phyloP scores from a whole-genome alignment of 2,113 vertebrate species.

The Numida meleagris region DNA sequence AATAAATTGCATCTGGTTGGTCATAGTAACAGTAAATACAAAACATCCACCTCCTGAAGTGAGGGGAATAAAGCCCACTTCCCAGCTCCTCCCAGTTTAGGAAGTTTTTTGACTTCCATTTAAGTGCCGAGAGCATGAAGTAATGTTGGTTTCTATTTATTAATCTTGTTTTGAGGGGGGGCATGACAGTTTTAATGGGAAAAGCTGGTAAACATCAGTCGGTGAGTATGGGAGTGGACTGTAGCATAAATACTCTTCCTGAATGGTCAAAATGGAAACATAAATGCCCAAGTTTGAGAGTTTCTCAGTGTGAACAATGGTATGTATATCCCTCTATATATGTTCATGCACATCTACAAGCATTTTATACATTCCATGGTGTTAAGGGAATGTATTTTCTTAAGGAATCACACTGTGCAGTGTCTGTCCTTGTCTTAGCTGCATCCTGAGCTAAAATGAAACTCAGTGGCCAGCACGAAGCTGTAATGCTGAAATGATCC shows the following conservation, averaged over 20 bases:
- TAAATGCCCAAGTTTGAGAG: slow-evolving; percentile 41
- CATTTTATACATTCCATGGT: slow-evolving; percentile 33
- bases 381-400: slow-evolving; percentile 51
- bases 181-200: slow-evolving; percentile 79
- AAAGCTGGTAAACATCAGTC: slow-evolving; percentile 80
- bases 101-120: slow-evolving; percentile 65
- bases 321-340: slow-evolving; percentile 42
- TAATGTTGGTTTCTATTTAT: slow-evolving; percentile 79
- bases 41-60: slow-evolving; percentile 10
- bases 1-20: slow-evolving; percentile 55
- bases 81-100: slow-evolving; percentile 50
- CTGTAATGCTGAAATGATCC: slow-evolving; percentile 40
- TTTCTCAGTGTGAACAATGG: slow-evolving; percentile 48
- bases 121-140: slow-evolving; percentile 76
- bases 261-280: slow-evolving; percentile 57
- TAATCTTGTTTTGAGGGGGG: slow-evolving; percentile 72
- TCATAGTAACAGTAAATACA: slow-evolving; percentile 38
- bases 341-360: slow-evolving; percentile 11
- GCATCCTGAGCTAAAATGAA: slow-evolving; percentile 33
- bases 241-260: slow-evolving; percentile 75
- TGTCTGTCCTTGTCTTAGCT: slow-evolving; percentile 43
- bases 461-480: not conserved
- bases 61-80: slow-evolving; percentile 29
- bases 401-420: slow-evolving; percentile 33
- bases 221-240: slow-evolving; percentile 74